Base-by-base conservation (phyloP, 92 coral and sea anemone genomes). In the Palythoa caribaeorum region DNA sequence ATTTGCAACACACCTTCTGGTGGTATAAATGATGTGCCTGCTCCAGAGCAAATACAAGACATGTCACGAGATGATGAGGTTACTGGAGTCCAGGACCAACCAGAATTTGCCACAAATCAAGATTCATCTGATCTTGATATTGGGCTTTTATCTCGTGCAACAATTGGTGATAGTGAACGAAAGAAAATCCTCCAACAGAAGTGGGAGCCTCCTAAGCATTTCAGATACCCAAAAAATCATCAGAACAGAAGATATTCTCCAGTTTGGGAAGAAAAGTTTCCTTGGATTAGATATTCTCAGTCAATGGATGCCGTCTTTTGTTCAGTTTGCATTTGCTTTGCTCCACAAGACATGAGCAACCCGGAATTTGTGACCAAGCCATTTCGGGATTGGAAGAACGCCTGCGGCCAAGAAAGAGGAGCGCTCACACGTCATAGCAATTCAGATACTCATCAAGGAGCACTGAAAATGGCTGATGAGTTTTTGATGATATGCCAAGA, bases 131-230 rank as follows among this genome's bases (percentile, higher is more conserved):
- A 66, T 66, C 72, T 66, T 66, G 72, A n/a, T 28, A 66, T 66
- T n/a, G 72, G 72, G 35, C 35, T 66, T 66, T 66, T 66, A 66
- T n/a, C 72, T 66, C 72, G 72, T 55, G 63, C 63, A 55, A 55
- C 63, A 55, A 55, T 55, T 55, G 63, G 63, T 55, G 63, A 55
- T 55, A 55, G 63, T 55, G 63, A 55, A 55, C 63, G 63, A 55
- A 55, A 55, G 63, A 55, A 55, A 55, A 55, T 55, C 63, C 63
- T 55, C 63, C 63, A 55, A 55, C 63, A 55, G 63, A 55, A 55
- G 63, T 55, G 63, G 63, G 63, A 55, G 63, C 63, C 63, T 55
- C 63, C 63, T 55, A 55, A 55, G 63, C 63, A 55, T 55, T 55
- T 55, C 63, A 55, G 63, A 55, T 55, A 55, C 63, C 63, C 63